Evolutionary conservation across 64 coral and sea anemone genomes (phyloP).

Genomic region (Orbicella faveolata): DNA sequence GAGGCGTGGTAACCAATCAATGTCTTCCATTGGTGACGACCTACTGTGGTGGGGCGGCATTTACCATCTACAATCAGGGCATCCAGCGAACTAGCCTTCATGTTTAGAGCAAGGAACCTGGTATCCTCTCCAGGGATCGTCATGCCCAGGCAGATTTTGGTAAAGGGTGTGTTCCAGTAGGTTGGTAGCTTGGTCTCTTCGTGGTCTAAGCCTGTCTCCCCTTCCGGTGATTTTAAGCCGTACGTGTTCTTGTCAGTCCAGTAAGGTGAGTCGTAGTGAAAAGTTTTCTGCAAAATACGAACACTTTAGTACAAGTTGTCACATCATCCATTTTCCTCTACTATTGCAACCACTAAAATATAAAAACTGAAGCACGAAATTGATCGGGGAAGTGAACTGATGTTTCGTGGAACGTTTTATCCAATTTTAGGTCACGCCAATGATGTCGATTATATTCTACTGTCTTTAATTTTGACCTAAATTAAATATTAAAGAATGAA

Average conservation of each 20-base stretch:
- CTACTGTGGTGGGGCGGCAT: not conserved
- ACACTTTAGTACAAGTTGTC: not conserved
- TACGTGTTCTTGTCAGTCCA: constrained; percentile 66
- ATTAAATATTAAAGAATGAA: too few species aligned
- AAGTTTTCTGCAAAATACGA: not conserved
- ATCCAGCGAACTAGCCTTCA: constrained; percentile 17
- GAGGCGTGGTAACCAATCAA: constrained; percentile 35
- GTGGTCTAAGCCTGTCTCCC: constrained; percentile 57
- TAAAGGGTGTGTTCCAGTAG: constrained; percentile 74
- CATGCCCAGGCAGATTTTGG: constrained; percentile 70
- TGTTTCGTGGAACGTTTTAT: too few species aligned
- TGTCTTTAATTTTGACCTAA: too few species aligned
- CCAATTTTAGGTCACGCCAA: too few species aligned
- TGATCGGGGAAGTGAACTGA: too few species aligned
- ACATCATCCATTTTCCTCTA: not conserved
- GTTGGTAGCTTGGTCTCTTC: constrained; percentile 70
- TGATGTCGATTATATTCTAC: too few species aligned
- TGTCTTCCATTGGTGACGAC: constrained; percentile 34
- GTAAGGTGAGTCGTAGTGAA: not conserved
- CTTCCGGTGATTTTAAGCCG: constrained; percentile 6
- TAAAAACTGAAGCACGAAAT: too few species aligned
- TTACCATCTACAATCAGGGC: constrained; percentile 24
- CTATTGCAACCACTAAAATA: not conserved
- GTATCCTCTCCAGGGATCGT: constrained; percentile 14
- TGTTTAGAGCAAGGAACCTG: constrained; percentile 17